Conservation (phyloP, 1,140 invertebrate genomes). For the Proctacanthus coquilletti region DNA sequence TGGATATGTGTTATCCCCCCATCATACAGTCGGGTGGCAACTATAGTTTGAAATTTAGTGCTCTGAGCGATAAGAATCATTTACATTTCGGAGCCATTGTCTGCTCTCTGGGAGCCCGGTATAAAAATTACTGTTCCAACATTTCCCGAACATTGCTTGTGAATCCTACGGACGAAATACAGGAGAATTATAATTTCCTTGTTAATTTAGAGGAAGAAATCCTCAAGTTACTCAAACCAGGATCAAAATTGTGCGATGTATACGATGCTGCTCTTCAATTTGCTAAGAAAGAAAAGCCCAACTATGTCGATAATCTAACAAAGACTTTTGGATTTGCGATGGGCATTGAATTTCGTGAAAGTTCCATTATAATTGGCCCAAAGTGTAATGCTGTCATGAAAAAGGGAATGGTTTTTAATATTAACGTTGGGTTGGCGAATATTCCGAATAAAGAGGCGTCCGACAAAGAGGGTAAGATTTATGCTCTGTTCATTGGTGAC, state of each 20-base stretch:
- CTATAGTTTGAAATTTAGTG: constrained; percentile 94
- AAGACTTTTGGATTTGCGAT: constrained; percentile 94
- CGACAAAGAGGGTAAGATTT: constrained; percentile 76
- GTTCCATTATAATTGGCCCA: constrained; percentile 76
- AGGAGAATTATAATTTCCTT: constrained; percentile 89
- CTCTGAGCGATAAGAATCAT: constrained; percentile 81
- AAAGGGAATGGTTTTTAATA: constrained; percentile 95
- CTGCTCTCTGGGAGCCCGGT: constrained; percentile 84
- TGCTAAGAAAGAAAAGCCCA: constrained; percentile 77
- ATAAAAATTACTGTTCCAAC: constrained; percentile 98
- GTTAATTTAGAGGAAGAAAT: constrained; percentile 85
- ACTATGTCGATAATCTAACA: constrained; percentile 78
- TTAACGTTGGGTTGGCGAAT: constrained; percentile 87
- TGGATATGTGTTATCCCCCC: constrained; percentile 96
- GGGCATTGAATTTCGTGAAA: constrained; percentile 97
- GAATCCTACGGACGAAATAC: constrained; percentile 67
- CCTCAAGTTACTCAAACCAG: constrained; percentile 68
- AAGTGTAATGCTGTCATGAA: constrained; percentile 70
- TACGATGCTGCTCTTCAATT: constrained; percentile 71
- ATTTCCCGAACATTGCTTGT: constrained; percentile 95
- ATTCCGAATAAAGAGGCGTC: constrained; percentile 67
- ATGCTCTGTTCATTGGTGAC: constrained; percentile 93
- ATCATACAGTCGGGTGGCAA: constrained; percentile 97
- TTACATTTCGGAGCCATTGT: constrained; percentile 95
- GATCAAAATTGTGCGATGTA: constrained; percentile 72